These are phyloP conservation scores for Spongilla lacustris DNA, from an alignment of 37 sponge, comb jelly and placozoan genomes.

Conservation along the genomic window DNA sequence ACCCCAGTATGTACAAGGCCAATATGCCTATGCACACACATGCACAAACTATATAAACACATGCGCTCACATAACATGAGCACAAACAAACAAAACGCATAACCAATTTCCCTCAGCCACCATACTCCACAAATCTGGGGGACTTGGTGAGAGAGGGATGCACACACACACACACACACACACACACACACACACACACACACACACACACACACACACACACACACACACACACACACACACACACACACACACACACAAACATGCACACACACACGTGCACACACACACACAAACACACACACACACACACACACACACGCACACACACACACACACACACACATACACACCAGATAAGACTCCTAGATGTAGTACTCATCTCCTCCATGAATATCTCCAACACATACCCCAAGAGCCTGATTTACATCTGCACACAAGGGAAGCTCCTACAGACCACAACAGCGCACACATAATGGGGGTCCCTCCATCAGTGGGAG, in stretches of 20 bases:
- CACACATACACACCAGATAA: not conserved
- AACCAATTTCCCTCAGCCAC: too few relatives aligned
- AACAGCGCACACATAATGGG: too few relatives aligned
- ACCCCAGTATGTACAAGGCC: not conserved
- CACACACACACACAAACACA: slow-evolving; percentile 26
- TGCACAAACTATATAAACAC: not conserved
- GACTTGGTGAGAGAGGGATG: too few relatives aligned
- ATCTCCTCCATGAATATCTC: not conserved
- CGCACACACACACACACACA: slow-evolving; percentile 11
- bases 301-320: slow-evolving; percentile 18
- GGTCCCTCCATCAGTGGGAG: too few relatives aligned
- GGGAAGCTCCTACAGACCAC: too few relatives aligned
- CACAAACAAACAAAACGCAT: too few relatives aligned
- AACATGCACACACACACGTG: slow-evolving; percentile 10
- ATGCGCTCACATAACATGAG: not conserved
- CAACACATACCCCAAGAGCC: not conserved
- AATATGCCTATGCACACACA: not conserved
- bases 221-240: slow-evolving; percentile 17
- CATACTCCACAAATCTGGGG: too few relatives aligned
- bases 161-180: slow-evolving; percentile 18
- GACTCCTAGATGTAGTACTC: not conserved
- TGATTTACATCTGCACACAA: too few relatives aligned
- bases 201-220: slow-evolving; percentile 19
- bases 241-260: slow-evolving; percentile 35
- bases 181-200: not conserved